Conservation (phyloP, 1,140 invertebrate species). For the Drosophila sproati region DNA sequence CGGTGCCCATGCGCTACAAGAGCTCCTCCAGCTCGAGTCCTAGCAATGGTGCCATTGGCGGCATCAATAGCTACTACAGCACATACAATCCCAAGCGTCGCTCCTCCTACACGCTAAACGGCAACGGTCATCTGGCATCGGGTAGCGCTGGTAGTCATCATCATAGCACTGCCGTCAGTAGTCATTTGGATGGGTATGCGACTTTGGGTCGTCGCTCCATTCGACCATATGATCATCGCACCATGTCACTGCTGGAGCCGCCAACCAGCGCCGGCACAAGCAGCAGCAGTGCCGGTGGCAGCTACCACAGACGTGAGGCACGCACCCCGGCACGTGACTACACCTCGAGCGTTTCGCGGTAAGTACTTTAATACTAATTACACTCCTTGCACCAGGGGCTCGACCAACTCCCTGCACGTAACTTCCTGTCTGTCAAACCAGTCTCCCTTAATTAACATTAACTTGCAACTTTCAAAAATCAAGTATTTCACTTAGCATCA, state of each 20-base stretch:
- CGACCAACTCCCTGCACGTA: too few relatives aligned
- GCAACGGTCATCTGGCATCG: conserved; percentile 44
- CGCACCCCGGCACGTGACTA: conserved; percentile 73
- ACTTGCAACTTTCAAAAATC: too few relatives aligned
- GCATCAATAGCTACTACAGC: conserved; percentile 68
- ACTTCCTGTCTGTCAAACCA: too few relatives aligned
- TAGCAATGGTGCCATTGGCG: conserved; percentile 57
- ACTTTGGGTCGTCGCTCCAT: conserved; percentile 77
- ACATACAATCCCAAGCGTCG: conserved; percentile 82
- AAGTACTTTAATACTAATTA: background rate
- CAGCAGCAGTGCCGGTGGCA: conserved; percentile 35
- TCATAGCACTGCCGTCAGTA: conserved; percentile 35
- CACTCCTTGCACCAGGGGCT: too few relatives aligned
- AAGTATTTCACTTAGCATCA: too few relatives aligned
- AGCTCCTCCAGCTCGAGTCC: conserved; percentile 76
- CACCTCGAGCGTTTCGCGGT: conserved; percentile 78
- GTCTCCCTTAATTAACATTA: too few relatives aligned
- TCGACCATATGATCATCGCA: conserved; percentile 78
- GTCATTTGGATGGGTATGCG: conserved; percentile 75
- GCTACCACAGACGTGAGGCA: conserved; percentile 65
- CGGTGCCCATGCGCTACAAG: conserved; percentile 74
- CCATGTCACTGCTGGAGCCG: conserved; percentile 76
- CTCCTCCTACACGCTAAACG: conserved; percentile 78
- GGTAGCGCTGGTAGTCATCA: conserved; percentile 34
- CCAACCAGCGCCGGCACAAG: conserved; percentile 43